These are phyloP conservation scores for Lasioglossum marginatum DNA, from an alignment of 2,888 invertebrate genomes.

Conservation along the genomic window DNA sequence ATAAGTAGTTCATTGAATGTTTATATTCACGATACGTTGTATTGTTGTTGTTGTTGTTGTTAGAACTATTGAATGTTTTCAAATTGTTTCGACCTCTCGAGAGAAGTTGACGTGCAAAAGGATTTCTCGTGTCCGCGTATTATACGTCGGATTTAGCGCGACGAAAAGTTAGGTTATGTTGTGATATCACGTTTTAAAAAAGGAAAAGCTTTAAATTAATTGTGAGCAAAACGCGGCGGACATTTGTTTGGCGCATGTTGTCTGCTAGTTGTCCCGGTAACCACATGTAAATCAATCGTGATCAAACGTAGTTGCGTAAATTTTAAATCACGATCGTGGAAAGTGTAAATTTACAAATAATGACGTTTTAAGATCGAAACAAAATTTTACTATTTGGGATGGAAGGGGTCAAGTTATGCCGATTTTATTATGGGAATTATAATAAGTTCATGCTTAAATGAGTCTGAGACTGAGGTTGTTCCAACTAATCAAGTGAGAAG, in stretches of 20 bases:
- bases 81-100: not conserved
- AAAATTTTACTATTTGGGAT: conserved; percentile 63
- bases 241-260: conserved; percentile 82
- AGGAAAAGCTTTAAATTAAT: conserved; percentile 42
- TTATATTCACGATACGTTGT: not conserved
- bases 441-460: conserved; percentile 83
- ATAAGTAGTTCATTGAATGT: not conserved
- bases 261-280: conserved; percentile 83
- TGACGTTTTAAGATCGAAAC: conserved; percentile 20
- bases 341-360: conserved; percentile 18
- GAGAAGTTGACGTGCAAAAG: too few species aligned
- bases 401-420: conserved; percentile 74
- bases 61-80: not conserved
- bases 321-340: conserved; percentile 61
- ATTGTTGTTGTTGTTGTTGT: not conserved
- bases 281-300: conserved; percentile 81
- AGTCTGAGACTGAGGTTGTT: conserved; percentile 82
- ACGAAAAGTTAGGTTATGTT: conserved; percentile 63
- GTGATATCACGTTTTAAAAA: conserved; percentile 39
- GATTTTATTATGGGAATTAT: conserved; percentile 83
- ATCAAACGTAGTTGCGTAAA: conserved; percentile 64
- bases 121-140: not conserved
- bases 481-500: conserved; percentile 81
- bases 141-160: conserved; percentile 52
- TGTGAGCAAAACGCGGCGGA: conserved; percentile 54